These are phyloP conservation scores for Cyclophora punctaria DNA, from an alignment of 2,888 invertebrate genomes.

Conservation along the genomic window DNA sequence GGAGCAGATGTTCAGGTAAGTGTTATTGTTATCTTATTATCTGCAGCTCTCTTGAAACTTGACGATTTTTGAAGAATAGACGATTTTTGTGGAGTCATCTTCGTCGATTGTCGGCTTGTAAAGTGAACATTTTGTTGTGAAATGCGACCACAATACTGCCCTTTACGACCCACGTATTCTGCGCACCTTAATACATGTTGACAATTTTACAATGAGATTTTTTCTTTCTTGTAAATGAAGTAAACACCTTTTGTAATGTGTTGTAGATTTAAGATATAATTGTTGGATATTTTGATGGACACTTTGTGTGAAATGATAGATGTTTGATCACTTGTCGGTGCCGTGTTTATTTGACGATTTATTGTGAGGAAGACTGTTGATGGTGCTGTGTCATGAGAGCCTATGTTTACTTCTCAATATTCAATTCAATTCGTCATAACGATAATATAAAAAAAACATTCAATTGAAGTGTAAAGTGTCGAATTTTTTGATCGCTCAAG, in stretches of 20 bases:
- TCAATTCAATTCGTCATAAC: too few relatives aligned
- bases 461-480: too few relatives aligned
- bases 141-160: conserved; percentile 26
- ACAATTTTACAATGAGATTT: not conserved
- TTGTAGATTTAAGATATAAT: conserved; percentile 3
- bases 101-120: conserved; percentile 1
- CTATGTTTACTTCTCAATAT: too few relatives aligned
- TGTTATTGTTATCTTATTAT: conserved; percentile 13
- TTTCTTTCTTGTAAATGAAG: conserved; percentile 11
- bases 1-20: conserved; percentile 25
- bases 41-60: conserved; percentile 10
- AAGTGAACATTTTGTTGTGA: conserved; percentile 31
- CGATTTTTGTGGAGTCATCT: conserved; percentile 27
- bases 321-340: not conserved
- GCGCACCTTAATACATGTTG: not conserved
- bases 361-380: too few relatives aligned
- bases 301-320: conserved; percentile 11
- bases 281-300: conserved; percentile 8
- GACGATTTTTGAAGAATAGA: conserved; percentile 15
- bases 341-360: too few relatives aligned
- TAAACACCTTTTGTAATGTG: conserved; percentile 6
- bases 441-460: too few relatives aligned
- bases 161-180: conserved; percentile 11
- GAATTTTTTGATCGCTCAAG: too few relatives aligned
- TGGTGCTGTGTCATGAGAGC: too few relatives aligned